Evolutionary conservation across 1,140 invertebrate genomes (phyloP), one percentile per base, ranked within the genome.

Genomic region (Hermatobates lingyangjiaoensis): DNA sequence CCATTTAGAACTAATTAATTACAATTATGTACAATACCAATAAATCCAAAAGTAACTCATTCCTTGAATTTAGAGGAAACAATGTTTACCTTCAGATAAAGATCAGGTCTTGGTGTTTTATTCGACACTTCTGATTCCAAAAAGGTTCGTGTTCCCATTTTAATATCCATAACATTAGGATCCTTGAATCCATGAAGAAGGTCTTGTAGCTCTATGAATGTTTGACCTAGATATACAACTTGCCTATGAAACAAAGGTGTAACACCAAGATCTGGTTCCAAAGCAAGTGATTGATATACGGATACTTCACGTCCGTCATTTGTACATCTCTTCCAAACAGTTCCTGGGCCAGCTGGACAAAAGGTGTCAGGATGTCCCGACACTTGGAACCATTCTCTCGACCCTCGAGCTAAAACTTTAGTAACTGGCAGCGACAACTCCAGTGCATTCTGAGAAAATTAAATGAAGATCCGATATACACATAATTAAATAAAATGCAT

Each of bases 51-150:
- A n/a, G n/a, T n/a, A n/a, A n/a, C n/a, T n/a, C n/a, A n/a, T n/a
- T n/a, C n/a, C n/a, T n/a, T n/a, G n/a, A n/a, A n/a, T n/a, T n/a
- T n/a, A n/a, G n/a, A n/a, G n/a, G n/a, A n/a, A n/a, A n/a, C n/a
- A n/a, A n/a, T n/a, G n/a, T n/a, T n/a, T 56, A 69, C 68, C 61
- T 91, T 91, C 57, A 84, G 74, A 61, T 89, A 91, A 1, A 91
- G 70, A 67, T 91, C 87, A 2, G 71, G 58, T 46, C 89, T 71
- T 14, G 84, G 80, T 2, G 71, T 74, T 7, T 74, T 77, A 60
- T 94, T 94, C 58, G 79, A 79, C 1, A 95, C 91, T 74, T 96
- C 92, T 1, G 83, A 81, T 66, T 96, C 91, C 3, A 95, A 71
- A 63, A 96, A 97, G 10, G 92, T 96, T 52, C 87, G 73, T 0